Conservation (phyloP, 2,797 vertebrate species). For the Melanotaenia maccullochi region DNA sequence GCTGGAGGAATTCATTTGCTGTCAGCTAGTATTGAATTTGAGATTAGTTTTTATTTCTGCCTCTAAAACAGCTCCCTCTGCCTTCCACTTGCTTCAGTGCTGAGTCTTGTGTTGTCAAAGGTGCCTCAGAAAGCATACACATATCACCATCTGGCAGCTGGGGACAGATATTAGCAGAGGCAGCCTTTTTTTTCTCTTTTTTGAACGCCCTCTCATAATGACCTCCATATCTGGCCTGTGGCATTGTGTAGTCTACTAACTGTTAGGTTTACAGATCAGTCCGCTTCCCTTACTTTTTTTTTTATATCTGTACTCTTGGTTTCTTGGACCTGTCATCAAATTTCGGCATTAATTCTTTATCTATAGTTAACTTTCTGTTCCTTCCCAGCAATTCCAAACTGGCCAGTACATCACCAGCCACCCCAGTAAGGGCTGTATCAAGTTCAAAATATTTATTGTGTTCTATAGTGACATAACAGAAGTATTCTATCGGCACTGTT, state of each 20-base stretch:
- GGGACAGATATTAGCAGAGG: conserved; percentile 69
- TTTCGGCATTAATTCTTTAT: conserved; percentile 19
- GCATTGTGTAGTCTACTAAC: conserved; percentile 60
- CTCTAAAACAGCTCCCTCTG: conserved; percentile 84
- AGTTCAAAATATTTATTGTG: neutral
- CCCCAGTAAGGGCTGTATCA: neutral
- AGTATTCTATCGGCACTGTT: neutral
- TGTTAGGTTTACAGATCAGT: conserved; percentile 66
- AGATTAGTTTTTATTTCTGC: conserved; percentile 93
- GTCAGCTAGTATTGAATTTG: conserved; percentile 93
- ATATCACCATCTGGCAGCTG: conserved; percentile 73
- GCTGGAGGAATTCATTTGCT: conserved; percentile 92
- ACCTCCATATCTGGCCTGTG: conserved; percentile 61
- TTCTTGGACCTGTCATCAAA: conserved; percentile 27
- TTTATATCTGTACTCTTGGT: conserved; percentile 31
- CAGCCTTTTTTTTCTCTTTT: conserved; percentile 32
- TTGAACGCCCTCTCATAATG: conserved; percentile 64
- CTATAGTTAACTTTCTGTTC: neutral
- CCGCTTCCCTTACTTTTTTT: conserved; percentile 43
- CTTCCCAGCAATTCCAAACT: neutral
- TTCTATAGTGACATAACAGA: neutral
- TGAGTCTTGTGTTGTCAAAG: conserved; percentile 67
- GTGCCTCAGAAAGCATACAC: conserved; percentile 50
- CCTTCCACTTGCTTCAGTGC: conserved; percentile 59
- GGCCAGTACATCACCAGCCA: neutral